Conservation (phyloP, 2,797 vertebrate genomes). For the Scleropages formosus region DNA sequence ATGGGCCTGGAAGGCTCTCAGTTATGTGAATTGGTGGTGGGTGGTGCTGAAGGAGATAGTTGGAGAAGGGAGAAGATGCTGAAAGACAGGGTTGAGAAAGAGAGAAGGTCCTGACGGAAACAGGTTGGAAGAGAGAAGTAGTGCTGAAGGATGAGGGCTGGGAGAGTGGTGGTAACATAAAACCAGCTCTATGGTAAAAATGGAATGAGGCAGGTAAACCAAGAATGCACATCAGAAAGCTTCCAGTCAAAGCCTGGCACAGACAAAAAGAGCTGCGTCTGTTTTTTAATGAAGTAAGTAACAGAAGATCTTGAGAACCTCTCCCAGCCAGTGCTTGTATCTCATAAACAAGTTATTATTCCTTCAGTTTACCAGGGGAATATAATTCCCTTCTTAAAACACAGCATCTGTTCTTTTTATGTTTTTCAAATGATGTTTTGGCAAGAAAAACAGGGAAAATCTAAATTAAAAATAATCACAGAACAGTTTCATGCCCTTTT, state of each 20-base stretch:
- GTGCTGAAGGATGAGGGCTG: too few species aligned
- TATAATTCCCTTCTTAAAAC: neutral
- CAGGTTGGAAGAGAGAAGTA: too few species aligned
- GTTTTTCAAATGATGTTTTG: neutral
- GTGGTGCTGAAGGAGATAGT: neutral
- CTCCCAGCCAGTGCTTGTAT: neutral
- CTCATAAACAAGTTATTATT: constrained; percentile 19
- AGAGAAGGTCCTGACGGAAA: too few species aligned
- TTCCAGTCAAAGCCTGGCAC: constrained; percentile 14
- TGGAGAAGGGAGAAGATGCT: neutral
- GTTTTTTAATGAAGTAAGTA: constrained; percentile 13
- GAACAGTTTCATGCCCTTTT: neutral
- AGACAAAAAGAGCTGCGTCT: constrained; percentile 20
- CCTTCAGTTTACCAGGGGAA: neutral
- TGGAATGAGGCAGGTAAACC: neutral
- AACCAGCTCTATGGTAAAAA: neutral
- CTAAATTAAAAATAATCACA: neutral
- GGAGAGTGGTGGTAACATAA: neutral
- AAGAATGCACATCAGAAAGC: neutral
- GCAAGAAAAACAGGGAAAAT: neutral
- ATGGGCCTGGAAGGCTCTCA: neutral
- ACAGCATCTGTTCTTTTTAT: neutral
- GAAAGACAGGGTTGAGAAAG: too few species aligned
- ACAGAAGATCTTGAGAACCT: neutral
- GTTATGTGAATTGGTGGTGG: neutral